phyloP scores from a whole-genome alignment of 1,140 invertebrate genomes.

The Euschistus heros region DNA sequence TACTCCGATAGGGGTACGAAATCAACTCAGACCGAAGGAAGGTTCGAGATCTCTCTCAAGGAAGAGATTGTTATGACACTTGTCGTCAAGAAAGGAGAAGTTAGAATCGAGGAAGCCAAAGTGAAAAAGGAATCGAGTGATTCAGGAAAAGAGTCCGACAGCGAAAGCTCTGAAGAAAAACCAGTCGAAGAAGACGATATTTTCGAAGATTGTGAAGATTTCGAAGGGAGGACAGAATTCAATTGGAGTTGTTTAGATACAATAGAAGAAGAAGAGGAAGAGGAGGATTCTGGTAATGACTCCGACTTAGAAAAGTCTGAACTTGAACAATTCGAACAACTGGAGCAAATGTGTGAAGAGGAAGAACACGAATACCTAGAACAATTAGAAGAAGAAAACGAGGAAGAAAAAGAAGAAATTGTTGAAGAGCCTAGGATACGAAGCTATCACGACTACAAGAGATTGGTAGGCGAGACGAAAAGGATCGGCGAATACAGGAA shows the following conservation, averaged over 20 bases:
- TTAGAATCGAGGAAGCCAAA: conserved; percentile 6
- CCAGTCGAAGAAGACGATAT: not conserved
- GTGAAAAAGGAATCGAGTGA: not conserved
- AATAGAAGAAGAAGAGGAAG: conserved; percentile 22
- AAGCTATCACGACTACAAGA: conserved; percentile 22
- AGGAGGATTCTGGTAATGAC: conserved; percentile 23
- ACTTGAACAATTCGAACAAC: conserved; percentile 23
- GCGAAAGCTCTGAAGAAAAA: not conserved
- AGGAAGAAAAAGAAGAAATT: not conserved
- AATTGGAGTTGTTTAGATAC: conserved; percentile 9
- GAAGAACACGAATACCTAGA: conserved; percentile 1
- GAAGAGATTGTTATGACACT: conserved; percentile 19
- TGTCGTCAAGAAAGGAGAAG: conserved; percentile 10
- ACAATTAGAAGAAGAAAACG: conserved; percentile 2
- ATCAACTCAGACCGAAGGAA: conserved; percentile 9
- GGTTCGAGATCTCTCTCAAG: conserved; percentile 10
- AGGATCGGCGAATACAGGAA: conserved; percentile 1
- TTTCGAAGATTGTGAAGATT: conserved; percentile 21
- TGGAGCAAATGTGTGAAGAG: conserved; percentile 22
- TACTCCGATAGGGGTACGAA: not conserved
- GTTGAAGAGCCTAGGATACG: conserved; percentile 1
- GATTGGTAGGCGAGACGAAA: conserved; percentile 5
- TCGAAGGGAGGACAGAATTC: not conserved
- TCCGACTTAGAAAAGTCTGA: conserved; percentile 23
- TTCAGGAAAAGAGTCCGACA: conserved; percentile 6